Base-by-base conservation (phyloP, 1,140 invertebrate species). In the Drosophila sp. region DNA sequence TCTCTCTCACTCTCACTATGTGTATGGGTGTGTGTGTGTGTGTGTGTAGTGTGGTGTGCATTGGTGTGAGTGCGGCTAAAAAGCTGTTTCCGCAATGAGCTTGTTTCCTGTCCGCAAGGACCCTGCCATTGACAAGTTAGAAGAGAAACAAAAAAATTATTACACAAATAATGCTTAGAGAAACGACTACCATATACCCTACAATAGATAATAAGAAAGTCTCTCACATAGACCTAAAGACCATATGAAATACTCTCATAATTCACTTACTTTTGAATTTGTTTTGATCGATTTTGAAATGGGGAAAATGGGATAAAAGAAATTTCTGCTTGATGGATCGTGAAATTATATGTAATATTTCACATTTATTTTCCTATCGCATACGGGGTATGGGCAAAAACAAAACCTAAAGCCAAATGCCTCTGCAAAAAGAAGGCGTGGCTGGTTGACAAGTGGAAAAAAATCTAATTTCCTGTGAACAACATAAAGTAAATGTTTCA, bases 401-500 rank as follows among this genome's bases (percentile, higher is more conserved):
- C 8, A 38, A 30, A 72, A 72, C 44, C 44, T 47, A 68, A 60
- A 32, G 56, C n/a, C 41, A 41, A 27, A 60, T 61, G 44, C 66
- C 27, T 4, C 62, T 54, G 44, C 55, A 27, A 61, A 27, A 5
- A 23, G 11, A 25, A 40, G 60, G 60, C 60, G 32, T 58, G 56
- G 56, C 32, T 38, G 32, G 56, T 29, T 58, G 56, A 58, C 32
- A 35, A 62, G 63, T 33, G 60, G 25, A 40, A 66, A 60, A 86
- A 85, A 79, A 86, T 87, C 84, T 87, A 87, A 87, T 87, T 87
- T 87, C 83, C 83, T 87, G 83, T 87, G 83, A 87, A 87, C 83
- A 87, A 87, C 83, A 87, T 87, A 87, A 87, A 87, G 83, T 87
- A 87, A 87, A 87, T 87, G 83, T 87, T 87, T 87, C 83, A 87